phyloP scores from a whole-genome alignment of 1,140 invertebrate species.

The Drosophila takahashii region DNA sequence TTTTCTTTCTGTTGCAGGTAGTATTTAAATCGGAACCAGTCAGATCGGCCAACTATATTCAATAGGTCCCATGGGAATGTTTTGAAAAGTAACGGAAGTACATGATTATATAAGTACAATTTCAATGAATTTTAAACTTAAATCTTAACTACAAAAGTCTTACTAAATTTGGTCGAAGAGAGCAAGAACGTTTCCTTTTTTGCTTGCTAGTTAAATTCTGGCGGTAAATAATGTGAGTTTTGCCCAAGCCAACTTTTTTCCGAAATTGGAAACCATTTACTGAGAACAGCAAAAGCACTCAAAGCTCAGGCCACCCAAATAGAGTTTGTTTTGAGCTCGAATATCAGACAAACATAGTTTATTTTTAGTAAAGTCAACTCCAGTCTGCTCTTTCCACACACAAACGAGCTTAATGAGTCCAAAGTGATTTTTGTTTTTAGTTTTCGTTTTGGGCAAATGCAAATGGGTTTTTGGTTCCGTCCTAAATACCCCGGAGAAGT shows the following conservation, averaged over 20 bases:
- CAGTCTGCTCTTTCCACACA: conserved; percentile 31
- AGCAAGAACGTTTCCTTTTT: not conserved
- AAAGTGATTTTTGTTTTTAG: conserved; percentile 21
- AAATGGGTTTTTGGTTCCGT: conserved; percentile 27
- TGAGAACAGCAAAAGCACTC: conserved; percentile 42
- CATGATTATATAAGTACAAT: too few species aligned
- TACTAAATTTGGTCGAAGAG: not conserved
- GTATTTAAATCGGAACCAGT: too few species aligned
- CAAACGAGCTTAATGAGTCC: conserved; percentile 62
- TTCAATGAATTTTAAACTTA: too few species aligned
- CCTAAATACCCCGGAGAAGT: conserved; percentile 23
- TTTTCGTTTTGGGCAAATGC: conserved; percentile 36
- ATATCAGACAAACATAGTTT: conserved; percentile 32
- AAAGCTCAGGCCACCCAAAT: conserved; percentile 51
- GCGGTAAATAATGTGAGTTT: not conserved
- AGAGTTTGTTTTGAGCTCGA: conserved; percentile 42
- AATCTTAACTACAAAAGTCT: too few species aligned
- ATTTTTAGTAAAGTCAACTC: conserved; percentile 62
- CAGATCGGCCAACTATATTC: too few species aligned
- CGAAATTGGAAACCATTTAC: conserved; percentile 27
- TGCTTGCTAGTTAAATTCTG: not conserved
- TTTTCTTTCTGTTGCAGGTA: too few species aligned
- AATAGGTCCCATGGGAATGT: too few species aligned
- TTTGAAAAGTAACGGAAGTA: too few species aligned
- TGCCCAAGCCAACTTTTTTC: not conserved